Base-by-base conservation (phyloP, 2,113 vertebrate genomes). In the Cettia cetti region DNA sequence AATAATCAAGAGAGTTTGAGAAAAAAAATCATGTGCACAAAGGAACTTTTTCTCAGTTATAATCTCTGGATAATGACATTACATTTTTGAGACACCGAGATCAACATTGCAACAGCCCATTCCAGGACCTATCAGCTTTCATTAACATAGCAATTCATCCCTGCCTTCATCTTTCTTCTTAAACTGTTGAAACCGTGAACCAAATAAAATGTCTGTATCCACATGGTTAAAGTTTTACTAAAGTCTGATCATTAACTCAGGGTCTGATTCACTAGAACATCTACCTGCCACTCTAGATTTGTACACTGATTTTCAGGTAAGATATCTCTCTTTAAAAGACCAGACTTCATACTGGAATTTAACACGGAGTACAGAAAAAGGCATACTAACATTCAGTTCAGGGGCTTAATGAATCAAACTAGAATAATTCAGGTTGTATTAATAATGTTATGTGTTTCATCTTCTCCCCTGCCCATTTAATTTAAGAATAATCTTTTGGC, bases 61-160 rank as follows among this genome's bases (percentile, higher is more conserved):
- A 82, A 85, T 90, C 23, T 82, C 63, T 85, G 70, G n/a, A 45
- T 87, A 91, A 85, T 82, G 74, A 42, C 49, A 92, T 86, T 87
- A 91, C 18, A 30, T 79, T 87, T 94, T 79, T 60, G 76, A 95
- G 74, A 74, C 39, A 54, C 50, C 12, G 2, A 92, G 37, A 92
- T 71, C 86, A 91, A 31, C 81, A 2, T 18, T 94, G 59, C 82
- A 82, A 77, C 72, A 93, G 68, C 68, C 71, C 21, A 45, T 94
- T 95, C 82, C 79, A 70, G 70, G 71, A 80, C 56, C 76, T 83
- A 96, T 94, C 93, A 93, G 40, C 52, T 95, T 94, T 75, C 94
- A 86, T 92, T 92, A 94, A 66, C 69, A 53, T 35, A 86, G n/a
- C 2, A 23, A 90, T 96, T 96, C 72, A 88, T 92, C 64, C 79